Evolutionary conservation across 2,888 invertebrate species (phyloP).

Genomic region (Hydraecia micacea): DNA sequence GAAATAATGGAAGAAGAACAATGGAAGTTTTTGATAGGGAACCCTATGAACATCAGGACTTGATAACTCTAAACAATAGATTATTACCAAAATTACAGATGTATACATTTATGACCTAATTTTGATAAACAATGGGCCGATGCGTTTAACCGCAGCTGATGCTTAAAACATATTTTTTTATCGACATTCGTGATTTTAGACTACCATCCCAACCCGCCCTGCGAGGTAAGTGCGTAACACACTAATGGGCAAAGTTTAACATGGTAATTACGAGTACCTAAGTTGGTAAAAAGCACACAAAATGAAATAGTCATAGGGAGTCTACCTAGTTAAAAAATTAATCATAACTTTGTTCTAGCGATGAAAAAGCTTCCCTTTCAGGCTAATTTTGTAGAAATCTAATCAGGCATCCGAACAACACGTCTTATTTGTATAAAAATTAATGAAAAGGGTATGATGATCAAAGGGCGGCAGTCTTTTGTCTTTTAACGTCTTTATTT

Average conservation of each 20-base stretch:
- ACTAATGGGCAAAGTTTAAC: not conserved
- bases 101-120: not conserved
- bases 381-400: constrained; percentile 11
- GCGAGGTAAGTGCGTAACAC: too few relatives aligned
- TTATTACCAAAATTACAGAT: not conserved
- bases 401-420: not conserved
- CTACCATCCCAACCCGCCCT: too few relatives aligned
- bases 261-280: constrained; percentile 1
- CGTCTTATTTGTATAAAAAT: constrained; percentile 15
- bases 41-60: not conserved
- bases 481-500: constrained; percentile 15
- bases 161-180: not conserved
- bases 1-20: not conserved
- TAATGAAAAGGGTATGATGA: not conserved
- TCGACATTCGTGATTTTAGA: not conserved
- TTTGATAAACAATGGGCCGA: not conserved
- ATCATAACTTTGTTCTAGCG: constrained; percentile 21
- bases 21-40: too few relatives aligned
- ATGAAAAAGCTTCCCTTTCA: constrained; percentile 1
- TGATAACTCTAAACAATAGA: not conserved
- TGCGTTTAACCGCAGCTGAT: not conserved
- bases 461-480: constrained; percentile 7
- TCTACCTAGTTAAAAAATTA: constrained; percentile 3
- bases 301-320: not conserved
- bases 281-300: not conserved